Percentiles rank a stretch among this genome's conserved stretches.
Evolutionary conservation across 1,140 invertebrate genomes (phyloP).

Genomic region (Leptopilina boulardi): DNA sequence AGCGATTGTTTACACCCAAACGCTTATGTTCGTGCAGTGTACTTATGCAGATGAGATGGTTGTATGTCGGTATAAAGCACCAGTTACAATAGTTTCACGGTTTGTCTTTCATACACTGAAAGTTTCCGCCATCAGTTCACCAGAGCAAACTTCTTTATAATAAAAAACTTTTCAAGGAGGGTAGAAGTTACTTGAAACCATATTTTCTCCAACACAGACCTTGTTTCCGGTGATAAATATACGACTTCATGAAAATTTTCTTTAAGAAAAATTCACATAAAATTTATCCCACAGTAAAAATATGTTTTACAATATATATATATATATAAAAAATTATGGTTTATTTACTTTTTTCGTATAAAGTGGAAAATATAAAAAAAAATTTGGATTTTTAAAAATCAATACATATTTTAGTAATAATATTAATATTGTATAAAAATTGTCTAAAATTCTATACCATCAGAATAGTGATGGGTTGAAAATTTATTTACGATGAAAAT

Average conservation of each 20-base stretch:
- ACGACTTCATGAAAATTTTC: background rate
- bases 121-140: constrained; percentile 9
- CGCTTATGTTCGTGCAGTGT: constrained; percentile 25
- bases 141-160: background rate
- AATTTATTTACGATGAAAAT: background rate
- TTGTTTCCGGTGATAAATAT: background rate
- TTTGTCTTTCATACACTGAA: constrained; percentile 25
- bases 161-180: constrained; percentile 11
- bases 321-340: too few species aligned
- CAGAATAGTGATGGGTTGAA: too few species aligned
- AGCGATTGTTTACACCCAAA: constrained; percentile 12
- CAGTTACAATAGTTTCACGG: constrained; percentile 23
- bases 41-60: constrained; percentile 12
- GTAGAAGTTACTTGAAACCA: constrained; percentile 12
- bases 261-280: background rate
- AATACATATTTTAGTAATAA: too few species aligned
- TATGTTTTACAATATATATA: too few species aligned
- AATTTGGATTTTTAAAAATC: too few species aligned
- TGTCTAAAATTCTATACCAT: too few species aligned
- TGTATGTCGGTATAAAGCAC: background rate
- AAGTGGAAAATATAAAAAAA: too few species aligned
- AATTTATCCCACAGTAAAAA: too few species aligned
- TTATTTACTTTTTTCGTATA: too few species aligned
- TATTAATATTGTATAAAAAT: too few species aligned
- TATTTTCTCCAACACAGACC: background rate